Percentiles rank a stretch among this genome's conserved stretches.
Evolutionary conservation across 2,797 vertebrate genomes (phyloP).

Genomic region (Lycodopsis pacificus): DNA sequence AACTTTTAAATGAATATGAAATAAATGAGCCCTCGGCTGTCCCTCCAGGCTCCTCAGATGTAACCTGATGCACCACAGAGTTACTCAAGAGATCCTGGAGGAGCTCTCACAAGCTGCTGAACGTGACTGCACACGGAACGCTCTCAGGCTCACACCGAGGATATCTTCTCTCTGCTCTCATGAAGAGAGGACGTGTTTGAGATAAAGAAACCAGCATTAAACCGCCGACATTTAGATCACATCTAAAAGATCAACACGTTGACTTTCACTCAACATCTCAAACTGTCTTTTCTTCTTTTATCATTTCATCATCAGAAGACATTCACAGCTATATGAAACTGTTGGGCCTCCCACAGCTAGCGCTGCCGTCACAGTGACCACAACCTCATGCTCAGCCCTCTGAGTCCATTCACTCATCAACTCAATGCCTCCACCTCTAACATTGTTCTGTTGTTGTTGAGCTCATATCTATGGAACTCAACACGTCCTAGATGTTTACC

Average conservation of each 20-base stretch:
- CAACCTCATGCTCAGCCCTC: not conserved
- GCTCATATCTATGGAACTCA: too few species aligned
- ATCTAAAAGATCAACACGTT: not conserved
- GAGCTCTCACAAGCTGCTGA: not conserved
- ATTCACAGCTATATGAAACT: not conserved
- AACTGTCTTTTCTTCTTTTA: not conserved
- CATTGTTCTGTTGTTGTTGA: too few species aligned
- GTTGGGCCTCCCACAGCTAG: not conserved
- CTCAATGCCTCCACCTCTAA: too few species aligned
- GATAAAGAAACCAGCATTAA: not conserved
- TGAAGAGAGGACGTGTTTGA: not conserved
- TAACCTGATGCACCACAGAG: not conserved
- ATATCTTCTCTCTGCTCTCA: not conserved
- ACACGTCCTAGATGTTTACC: too few species aligned
- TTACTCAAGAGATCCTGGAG: slow-evolving; percentile 1
- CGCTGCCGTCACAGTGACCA: not conserved
- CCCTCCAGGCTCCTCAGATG: slow-evolving; percentile 1
- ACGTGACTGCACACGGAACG: not conserved
- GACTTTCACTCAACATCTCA: not conserved
- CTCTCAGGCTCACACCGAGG: not conserved
- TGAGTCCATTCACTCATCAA: too few species aligned
- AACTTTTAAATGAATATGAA: slow-evolving; percentile 28
- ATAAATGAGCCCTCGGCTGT: slow-evolving; percentile 22
- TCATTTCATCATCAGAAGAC: not conserved
- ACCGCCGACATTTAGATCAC: not conserved